Base-by-base conservation (phyloP, 1,140 invertebrate genomes). In the Coelopa frigida region DNA sequence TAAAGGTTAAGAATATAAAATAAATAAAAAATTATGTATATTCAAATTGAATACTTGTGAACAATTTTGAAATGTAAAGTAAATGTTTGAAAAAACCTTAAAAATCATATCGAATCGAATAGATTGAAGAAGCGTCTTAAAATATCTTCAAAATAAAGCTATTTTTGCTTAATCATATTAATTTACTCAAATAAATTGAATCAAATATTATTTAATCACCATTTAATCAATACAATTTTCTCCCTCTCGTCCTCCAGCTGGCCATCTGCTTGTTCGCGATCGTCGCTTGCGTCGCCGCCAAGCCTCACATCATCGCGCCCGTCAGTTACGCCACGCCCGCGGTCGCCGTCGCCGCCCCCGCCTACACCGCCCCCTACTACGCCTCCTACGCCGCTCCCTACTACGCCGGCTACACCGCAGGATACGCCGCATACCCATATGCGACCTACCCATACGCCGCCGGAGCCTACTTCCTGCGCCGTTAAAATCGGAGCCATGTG, bases 301-400 rank as follows among this genome's bases (percentile, higher is more conserved):
- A 70, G 49, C 58, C 57, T 5, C 59, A 61, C 47, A 44, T 59
- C 48, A 21, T 62, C 46, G n/a, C 27, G n/a, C 27, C 27, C 27
- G 27, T n/a, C n/a, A n/a, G 7, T 29, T 7, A 7, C 27, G 58
- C 57, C 8, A 50, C 63, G 14, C 8, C 61, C 18, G 62, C 62
- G 5, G 42, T 58, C 8, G 55, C 61, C 1, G 33, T 60, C 39
- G 58, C 68, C 44, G 72, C 71, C 27, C 73, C 72, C 46, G 66
- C 73, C 17, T 74, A 75, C 57, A 61, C 68, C 15, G 52, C 69
- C 14, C 62, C 68, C 17, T 46, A 52, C 26, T 44, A 57, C 10
- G 49, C 70, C 44, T 39, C 27, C 7, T 41, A 44, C 23, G 52
- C 49, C 20, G 21, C 49, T 14, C 45, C 54, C 8, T 49, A 55